Conservation (phyloP, 2,797 vertebrate genomes). For the Anguilla obscura region DNA sequence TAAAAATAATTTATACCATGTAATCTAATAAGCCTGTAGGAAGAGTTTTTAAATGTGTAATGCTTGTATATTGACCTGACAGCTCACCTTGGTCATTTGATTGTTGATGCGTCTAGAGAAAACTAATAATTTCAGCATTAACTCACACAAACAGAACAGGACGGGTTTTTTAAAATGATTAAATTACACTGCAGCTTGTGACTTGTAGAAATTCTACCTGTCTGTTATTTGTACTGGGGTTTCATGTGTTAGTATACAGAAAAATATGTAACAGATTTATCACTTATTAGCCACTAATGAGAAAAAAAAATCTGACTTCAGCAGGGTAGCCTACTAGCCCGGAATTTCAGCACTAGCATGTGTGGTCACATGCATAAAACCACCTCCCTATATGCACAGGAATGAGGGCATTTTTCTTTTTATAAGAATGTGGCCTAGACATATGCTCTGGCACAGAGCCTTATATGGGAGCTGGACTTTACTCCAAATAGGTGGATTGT, state of each 20-base stretch:
- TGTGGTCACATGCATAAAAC: not conserved
- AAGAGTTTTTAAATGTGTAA: conserved; percentile 9
- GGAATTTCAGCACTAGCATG: not conserved
- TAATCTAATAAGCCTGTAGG: conserved; percentile 24
- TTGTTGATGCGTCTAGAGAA: not conserved
- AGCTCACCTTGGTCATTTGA: not conserved
- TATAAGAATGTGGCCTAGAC: not conserved
- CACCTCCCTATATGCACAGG: not conserved
- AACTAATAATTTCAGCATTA: not conserved
- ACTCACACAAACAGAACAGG: not conserved
- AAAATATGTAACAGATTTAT: not conserved
- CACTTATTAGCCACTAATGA: not conserved
- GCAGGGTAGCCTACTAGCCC: not conserved
- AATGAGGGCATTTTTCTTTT: not conserved
- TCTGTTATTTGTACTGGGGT: no score
- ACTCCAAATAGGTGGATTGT: no score
- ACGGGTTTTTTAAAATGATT: not conserved
- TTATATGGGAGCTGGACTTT: not conserved
- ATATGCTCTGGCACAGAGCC: not conserved
- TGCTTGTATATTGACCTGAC: not conserved
- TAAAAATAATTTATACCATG: conserved; percentile 13
- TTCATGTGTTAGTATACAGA: not conserved
- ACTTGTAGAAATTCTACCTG: no score
- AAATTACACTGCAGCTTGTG: not conserved
- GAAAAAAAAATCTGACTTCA: not conserved